Base-by-base conservation (phyloP, 2,888 invertebrate genomes). In the Odontocolon sp. region DNA sequence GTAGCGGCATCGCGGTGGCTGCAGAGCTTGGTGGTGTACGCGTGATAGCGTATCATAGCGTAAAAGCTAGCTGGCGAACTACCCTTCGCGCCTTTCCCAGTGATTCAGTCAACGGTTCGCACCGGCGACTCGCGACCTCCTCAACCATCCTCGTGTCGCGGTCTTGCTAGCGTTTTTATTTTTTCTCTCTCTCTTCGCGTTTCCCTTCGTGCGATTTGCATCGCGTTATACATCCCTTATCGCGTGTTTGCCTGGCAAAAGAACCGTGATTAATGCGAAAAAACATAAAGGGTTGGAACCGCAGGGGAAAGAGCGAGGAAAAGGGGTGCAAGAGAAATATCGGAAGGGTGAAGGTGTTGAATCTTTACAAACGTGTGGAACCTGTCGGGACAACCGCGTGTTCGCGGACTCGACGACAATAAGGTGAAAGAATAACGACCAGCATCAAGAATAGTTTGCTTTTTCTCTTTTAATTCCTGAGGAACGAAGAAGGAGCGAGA, bases 71-170 rank as follows among this genome's bases (percentile, higher is more conserved):
- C 42, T 63, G 16, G 70, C 66, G 67, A 54, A 16, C 67, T 18
- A 23, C 61, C 74, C 57, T 57, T 45, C 47, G 70, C 67, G 42
- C 50, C 70, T 74, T 64, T 52, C 16, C 42, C 66, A 85, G 81
- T 83, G 81, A 81, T 84, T 84, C 85, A 83, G 83, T 84, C 85
- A 82, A 81, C 83, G 84, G 68, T 85, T 87, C 82, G 84, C 83
- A 85, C 84, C 85, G 86, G 83, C 83, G 81, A 83, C 72, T 63
- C 71, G 50, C 52, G 21, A 75, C 66, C 71, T 75, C 69, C 54
- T 67, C n/a, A n/a, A n/a, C n/a, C n/a, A 68, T 64, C 21, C 42
- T 8, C 45, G 36, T 23, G 16, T 36, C 16, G 59, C 33, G 23
- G 18, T 2, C 33, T 31, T 16, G 11, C 1, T 9, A 6, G 11